A percentile compares a stretch with the other conserved stretches of the same genome.
These are phyloP conservation scores for Valencia hispanica DNA, from an alignment of 2,797 vertebrate species.

Conservation along the genomic window DNA sequence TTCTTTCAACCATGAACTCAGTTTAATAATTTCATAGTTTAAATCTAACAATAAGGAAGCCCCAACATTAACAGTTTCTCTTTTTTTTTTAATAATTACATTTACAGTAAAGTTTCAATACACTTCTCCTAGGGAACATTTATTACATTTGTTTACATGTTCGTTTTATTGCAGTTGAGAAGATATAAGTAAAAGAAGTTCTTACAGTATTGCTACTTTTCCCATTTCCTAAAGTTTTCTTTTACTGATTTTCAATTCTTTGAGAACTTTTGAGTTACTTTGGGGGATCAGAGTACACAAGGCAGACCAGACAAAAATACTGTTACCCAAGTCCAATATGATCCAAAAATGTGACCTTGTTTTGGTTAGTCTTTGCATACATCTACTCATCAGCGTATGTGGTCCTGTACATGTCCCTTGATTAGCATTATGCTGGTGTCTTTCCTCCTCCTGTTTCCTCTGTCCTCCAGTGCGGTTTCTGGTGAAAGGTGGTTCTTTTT, in stretches of 20 bases:
- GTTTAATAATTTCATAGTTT: slow-evolving; percentile 64
- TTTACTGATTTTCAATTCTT: slow-evolving; percentile 48
- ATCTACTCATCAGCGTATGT: slow-evolving; percentile 42
- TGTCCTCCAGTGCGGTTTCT: slow-evolving; percentile 10
- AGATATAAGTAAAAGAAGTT: slow-evolving; percentile 66
- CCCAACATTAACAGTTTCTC: slow-evolving; percentile 53
- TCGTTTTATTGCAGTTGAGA: slow-evolving; percentile 77
- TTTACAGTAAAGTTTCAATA: slow-evolving; percentile 72
- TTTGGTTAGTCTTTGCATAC: slow-evolving; percentile 56
- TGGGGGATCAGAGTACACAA: slow-evolving; percentile 37
- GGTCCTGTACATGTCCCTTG: slow-evolving; percentile 53
- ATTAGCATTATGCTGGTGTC: slow-evolving; percentile 65
- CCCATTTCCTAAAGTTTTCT: slow-evolving; percentile 55
- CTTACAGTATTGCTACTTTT: slow-evolving; percentile 79
- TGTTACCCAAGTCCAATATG: slow-evolving; percentile 36
- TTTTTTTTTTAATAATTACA: slow-evolving; percentile 58
- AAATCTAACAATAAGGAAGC: slow-evolving; percentile 65
- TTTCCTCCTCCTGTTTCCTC: slow-evolving; percentile 40
- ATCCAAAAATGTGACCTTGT: slow-evolving; percentile 21
- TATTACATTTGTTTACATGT: slow-evolving; percentile 68
- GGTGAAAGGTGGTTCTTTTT: slow-evolving; percentile 31
- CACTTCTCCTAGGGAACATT: slow-evolving; percentile 73
- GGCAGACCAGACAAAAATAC: slow-evolving; percentile 61
- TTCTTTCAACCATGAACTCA: slow-evolving; percentile 62
- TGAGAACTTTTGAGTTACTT: slow-evolving; percentile 43